Evolutionary conservation across 2,888 invertebrate species (phyloP).

Genomic region (Smittia aterrima): DNA sequence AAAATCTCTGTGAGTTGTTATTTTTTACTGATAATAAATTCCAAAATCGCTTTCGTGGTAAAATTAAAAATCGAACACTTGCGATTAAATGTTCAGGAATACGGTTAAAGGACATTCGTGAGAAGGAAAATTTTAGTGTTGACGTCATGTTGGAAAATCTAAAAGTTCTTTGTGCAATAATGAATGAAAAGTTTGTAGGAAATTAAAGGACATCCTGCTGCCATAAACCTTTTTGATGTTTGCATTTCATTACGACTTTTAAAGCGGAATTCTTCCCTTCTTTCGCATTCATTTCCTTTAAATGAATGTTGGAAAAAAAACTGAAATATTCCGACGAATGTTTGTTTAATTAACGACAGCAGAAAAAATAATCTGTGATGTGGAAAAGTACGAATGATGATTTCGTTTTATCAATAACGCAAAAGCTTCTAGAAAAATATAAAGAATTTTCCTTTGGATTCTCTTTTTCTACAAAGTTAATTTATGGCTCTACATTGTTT

Average conservation of each 20-base stretch:
- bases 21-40: background rate
- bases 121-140: background rate
- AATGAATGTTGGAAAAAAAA: background rate
- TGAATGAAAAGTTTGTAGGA: constrained; percentile 23
- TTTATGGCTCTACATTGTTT: no score
- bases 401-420: background rate
- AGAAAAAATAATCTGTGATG: background rate
- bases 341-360: constrained; percentile 15
- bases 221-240: background rate
- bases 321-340: background rate
- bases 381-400: background rate
- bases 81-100: background rate
- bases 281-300: background rate
- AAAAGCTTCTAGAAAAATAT: no score
- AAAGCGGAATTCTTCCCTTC: background rate
- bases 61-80: background rate
- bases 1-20: constrained; percentile 31
- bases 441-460: no score
- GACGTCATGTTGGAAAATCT: constrained; percentile 1
- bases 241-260: background rate
- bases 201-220: background rate
- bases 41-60: background rate
- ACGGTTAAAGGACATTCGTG: background rate
- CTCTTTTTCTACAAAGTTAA: no score
- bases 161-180: background rate